Conservation (phyloP, 2,888 invertebrate genomes). For the Cerastis rubricosa region DNA sequence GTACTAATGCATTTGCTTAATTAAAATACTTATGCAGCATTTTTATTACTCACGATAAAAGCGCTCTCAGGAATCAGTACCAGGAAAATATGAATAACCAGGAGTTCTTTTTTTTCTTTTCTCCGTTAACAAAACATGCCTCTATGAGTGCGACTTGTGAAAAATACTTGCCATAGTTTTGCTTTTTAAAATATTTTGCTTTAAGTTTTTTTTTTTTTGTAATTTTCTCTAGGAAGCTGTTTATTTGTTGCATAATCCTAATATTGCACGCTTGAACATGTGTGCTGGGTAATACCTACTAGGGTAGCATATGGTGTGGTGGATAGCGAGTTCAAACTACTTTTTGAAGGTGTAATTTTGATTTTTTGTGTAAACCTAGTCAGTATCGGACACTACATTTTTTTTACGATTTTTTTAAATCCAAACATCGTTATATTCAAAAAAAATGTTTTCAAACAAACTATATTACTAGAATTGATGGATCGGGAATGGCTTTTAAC, state of each 20-base stretch:
- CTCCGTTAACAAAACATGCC: constrained; percentile 14
- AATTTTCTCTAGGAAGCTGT: constrained; percentile 37
- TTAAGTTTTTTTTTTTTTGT: constrained; percentile 16
- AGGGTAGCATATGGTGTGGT: constrained; percentile 4
- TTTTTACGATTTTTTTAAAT: neutral
- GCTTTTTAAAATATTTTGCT: constrained; percentile 32
- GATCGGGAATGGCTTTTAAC: neutral
- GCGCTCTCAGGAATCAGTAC: constrained; percentile 21
- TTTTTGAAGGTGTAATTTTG: neutral
- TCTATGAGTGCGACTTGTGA: constrained; percentile 35
- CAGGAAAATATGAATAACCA: constrained; percentile 28
- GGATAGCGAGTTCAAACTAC: neutral
- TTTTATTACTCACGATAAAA: constrained; percentile 20
- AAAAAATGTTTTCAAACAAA: neutral
- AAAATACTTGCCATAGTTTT: constrained; percentile 41
- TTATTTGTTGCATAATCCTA: constrained; percentile 61
- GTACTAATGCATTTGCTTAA: constrained; percentile 21
- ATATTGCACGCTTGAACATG: constrained; percentile 45
- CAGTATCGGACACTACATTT: neutral
- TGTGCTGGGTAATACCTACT: constrained; percentile 26
- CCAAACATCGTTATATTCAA: neutral
- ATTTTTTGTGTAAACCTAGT: neutral
- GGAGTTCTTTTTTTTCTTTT: constrained; percentile 14
- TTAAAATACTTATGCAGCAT: constrained; percentile 31
- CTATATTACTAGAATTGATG: neutral